Evolutionary conservation across 2,888 invertebrate genomes (phyloP).

Genomic region (Parascotia fuliginaria): DNA sequence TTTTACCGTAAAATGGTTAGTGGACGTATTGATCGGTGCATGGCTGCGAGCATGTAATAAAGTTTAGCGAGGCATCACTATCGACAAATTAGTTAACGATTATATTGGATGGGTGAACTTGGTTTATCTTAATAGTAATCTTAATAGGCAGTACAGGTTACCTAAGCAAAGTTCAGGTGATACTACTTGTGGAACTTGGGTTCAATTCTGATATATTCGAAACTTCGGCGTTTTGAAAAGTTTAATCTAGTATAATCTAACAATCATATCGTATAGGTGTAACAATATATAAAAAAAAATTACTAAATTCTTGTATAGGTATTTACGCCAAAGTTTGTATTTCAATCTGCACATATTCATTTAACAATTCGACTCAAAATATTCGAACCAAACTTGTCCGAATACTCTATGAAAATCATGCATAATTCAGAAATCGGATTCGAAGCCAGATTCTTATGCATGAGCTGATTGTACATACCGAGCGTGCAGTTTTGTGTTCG

Average conservation of each 20-base stretch:
- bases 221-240: not conserved
- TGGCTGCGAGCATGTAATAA: not conserved
- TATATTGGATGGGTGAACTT: not conserved
- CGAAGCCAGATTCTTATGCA: constrained; percentile 45
- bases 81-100: constrained; percentile 6
- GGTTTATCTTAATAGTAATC: not conserved
- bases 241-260: not conserved
- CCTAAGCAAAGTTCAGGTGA: not conserved
- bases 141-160: not conserved
- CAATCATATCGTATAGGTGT: too few species aligned
- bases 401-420: constrained; percentile 41
- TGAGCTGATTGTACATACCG: constrained; percentile 49
- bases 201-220: too few species aligned
- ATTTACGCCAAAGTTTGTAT: too few species aligned
- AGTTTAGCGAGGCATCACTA: not conserved
- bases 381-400: constrained; percentile 14
- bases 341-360: constrained; percentile 2
- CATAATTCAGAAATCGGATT: constrained; percentile 54
- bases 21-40: constrained; percentile 1
- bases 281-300: too few species aligned
- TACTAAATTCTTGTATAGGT: too few species aligned
- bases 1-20: constrained; percentile 2
- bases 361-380: constrained; percentile 11
- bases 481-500: constrained; percentile 37
- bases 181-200: not conserved